Base-by-base conservation (phyloP, 2,797 vertebrate genomes). In the Pseudochaenichthys georgianus region DNA sequence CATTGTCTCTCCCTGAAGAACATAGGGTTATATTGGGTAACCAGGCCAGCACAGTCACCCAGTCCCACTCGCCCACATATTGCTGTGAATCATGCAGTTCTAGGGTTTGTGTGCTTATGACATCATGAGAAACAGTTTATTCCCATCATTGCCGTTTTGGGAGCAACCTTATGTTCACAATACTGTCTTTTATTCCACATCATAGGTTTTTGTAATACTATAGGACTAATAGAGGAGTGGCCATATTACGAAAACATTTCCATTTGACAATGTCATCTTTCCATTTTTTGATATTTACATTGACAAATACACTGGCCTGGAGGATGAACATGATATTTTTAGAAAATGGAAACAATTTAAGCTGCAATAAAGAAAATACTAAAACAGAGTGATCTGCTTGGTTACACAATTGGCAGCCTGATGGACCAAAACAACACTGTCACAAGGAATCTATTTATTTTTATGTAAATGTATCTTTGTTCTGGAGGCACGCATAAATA, bases 61-160 rank as follows among this genome's bases (percentile, higher is more conserved):
- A 1, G 46, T 5, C 19, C 19, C 5, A 17, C 58, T 54, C 43
- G 9, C 69, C 75, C 62, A 64, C 45, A 54, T 61, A 58, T 81
- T 45, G 45, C 68, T 59, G 73, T 73, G 72, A 77, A 57, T 72
- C 65, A 80, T 51, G 5, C 34, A 46, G 6, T 51, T 67, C 17
- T 46, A 51, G 46, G 50, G 63, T 75, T 52, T 71, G 16, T 77
- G 45, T n/a, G 10, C 5, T 61, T 10, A 66, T 82, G 75, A 75
- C 68, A 64, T 76, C 47, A 71, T 53, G 47, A 78, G 15, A 66
- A 57, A 62, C 28, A 13, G 12, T 70, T 45, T 19, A 57, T 77
- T 83, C 65, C 80, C 28, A 11, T 74, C 47, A 64, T 3, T 47
- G 59, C 15, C 17, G 5, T 47, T 67, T 47, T 52, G 58, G 64